Evolutionary conservation across 2,888 invertebrate genomes (phyloP), one percentile per base, ranked within the genome.

Genomic region (Agrypnus murinus): DNA sequence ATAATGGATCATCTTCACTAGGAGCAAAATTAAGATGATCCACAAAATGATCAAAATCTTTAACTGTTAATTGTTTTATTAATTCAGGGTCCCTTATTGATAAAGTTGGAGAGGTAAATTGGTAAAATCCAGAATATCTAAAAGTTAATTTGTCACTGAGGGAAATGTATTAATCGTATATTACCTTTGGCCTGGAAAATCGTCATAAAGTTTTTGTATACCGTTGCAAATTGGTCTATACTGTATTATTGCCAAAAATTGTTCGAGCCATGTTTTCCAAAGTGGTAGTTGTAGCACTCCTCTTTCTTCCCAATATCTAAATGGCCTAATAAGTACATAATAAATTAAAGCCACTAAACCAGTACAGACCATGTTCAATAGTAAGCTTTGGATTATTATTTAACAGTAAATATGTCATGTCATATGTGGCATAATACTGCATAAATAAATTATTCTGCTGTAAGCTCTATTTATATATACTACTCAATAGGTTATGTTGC

Each of bases 21-120:
- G 63, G 57, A 4, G 46, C 10, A 10, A 69, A 25, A 9, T 14
- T 12, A 1, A 4, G 7, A 12, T 64, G 69, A 25, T 69, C 69
- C 8, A 63, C 12, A 14, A 69, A 69, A 25, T 64, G 55, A 14
- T 69, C 69, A 31, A 69, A 69, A 15, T 69, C 64, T 14, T 69
- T 69, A 1, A 62, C 67, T 0, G 55, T 43, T 55, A 67, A 40
- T 60, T 67, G 50, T 55, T 67, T 67, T 9, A 67, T 63, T 19
- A 69, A 17, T 10, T 69, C 63, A 5, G 40, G 57, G 64, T 69
- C 69, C n/a, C 17, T 45, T 10, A 69, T 2, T 3, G 45, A 14
- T 12, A 69, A 31, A 12, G 17, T 17, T 9, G 46, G 43, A 9
- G 0, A 25, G 9, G 4, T 15, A 14, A 63, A 64, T 12, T 62